A percentile compares a stretch with the other conserved stretches of the same genome.
Conservation (phyloP, 2,113 vertebrate genomes). For the Phaethon lepturus region DNA sequence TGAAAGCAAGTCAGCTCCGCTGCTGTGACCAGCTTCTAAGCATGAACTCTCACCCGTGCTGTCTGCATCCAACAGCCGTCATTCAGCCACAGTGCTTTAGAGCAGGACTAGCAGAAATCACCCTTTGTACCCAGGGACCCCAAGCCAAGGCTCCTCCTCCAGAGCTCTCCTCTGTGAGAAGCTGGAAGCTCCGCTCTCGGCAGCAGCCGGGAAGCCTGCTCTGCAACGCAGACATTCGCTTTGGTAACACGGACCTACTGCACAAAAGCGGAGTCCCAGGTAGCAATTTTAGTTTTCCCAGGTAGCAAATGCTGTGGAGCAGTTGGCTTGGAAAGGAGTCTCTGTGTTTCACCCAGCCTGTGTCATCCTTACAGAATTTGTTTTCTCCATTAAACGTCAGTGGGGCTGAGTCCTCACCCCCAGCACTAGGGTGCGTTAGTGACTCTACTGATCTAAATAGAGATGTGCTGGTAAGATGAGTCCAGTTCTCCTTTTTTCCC, state of each 20-base stretch:
- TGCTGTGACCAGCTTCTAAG: background rate
- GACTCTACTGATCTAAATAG: background rate
- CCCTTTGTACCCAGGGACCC: slow-evolving; percentile 91
- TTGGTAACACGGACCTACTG: background rate
- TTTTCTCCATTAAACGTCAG: background rate
- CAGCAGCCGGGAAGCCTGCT: background rate
- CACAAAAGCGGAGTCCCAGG: background rate
- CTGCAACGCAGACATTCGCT: background rate
- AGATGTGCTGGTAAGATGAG: background rate
- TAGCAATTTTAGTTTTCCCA: background rate
- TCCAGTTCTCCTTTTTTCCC: background rate
- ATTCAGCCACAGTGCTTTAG: background rate
- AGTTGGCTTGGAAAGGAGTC: background rate
- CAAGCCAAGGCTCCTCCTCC: slow-evolving; percentile 82
- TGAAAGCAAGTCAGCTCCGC: background rate
- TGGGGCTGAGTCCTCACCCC: background rate
- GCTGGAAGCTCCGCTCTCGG: background rate
- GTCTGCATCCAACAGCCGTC: background rate
- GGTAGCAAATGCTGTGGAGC: background rate
- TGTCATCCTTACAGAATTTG: background rate
- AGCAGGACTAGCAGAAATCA: slow-evolving; percentile 71
- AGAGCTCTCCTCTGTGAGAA: slow-evolving; percentile 29
- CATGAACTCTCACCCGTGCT: background rate
- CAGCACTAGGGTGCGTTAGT: background rate
- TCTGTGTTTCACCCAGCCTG: background rate